phyloP scores from a whole-genome alignment of 2,797 vertebrate species.

The Brotula barbata region DNA sequence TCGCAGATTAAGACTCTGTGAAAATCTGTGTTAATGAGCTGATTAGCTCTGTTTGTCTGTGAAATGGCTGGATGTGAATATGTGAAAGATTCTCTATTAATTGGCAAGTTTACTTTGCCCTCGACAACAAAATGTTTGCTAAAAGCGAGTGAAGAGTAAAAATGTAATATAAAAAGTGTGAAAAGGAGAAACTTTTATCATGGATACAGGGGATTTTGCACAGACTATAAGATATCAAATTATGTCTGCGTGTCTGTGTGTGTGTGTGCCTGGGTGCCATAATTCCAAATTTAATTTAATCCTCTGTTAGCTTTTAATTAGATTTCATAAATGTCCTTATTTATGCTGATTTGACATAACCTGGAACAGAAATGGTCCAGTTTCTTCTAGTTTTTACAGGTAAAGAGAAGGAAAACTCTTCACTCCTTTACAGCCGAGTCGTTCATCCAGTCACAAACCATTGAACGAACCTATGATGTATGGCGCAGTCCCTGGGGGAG shows the following conservation, averaged over 20 bases:
- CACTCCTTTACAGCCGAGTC: constrained; percentile 19
- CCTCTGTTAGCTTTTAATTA: too few relatives aligned
- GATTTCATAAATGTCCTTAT: too few relatives aligned
- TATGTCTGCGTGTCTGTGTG: not conserved
- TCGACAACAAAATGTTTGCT: constrained; percentile 4
- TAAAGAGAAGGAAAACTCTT: not conserved
- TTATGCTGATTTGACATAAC: not conserved
- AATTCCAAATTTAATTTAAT: too few relatives aligned
- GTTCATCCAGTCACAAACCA: constrained; percentile 42
- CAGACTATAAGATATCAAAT: not conserved
- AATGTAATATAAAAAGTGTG: not conserved
- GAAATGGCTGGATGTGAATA: constrained; percentile 23
- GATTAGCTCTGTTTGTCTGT: constrained; percentile 35
- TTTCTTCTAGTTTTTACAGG: not conserved
- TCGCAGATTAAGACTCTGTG: constrained; percentile 24
- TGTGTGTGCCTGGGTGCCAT: too few relatives aligned
- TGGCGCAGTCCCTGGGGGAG: constrained; percentile 24
- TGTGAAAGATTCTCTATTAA: constrained; percentile 7
- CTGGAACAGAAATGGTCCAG: not conserved
- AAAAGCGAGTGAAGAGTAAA: not conserved
- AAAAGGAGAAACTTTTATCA: not conserved
- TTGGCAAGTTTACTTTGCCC: not conserved
- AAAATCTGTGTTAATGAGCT: constrained; percentile 39
- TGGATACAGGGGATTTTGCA: too few relatives aligned
- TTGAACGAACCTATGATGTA: constrained; percentile 54